phyloP scores from a whole-genome alignment of 1,140 invertebrate species.

The Drosophila hydei region DNA sequence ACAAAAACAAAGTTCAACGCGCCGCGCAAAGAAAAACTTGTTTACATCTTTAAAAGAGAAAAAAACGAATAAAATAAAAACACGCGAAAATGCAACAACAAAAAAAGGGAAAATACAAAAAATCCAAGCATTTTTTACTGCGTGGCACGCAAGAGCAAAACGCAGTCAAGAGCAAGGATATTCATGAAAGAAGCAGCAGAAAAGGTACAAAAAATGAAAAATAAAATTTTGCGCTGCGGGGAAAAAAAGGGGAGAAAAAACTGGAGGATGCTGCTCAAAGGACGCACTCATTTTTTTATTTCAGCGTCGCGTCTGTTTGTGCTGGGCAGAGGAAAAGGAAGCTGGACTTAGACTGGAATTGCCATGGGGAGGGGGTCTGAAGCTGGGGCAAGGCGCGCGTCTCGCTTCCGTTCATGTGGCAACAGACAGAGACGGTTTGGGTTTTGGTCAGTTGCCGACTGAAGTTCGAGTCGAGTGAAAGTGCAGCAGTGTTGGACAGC shows the following conservation, averaged over 20 bases:
- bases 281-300: constrained; percentile 50
- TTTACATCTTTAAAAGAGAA: constrained; percentile 78
- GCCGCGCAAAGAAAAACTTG: constrained; percentile 77
- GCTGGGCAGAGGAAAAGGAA: constrained; percentile 1
- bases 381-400: constrained; percentile 11
- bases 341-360: constrained; percentile 28
- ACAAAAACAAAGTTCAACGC: constrained; percentile 53
- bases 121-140: constrained; percentile 45
- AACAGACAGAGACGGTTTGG: constrained; percentile 49
- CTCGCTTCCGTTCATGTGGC: constrained; percentile 34
- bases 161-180: constrained; percentile 63
- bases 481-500: constrained; percentile 49
- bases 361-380: constrained; percentile 12
- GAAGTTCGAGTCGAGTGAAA: constrained; percentile 64
- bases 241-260: constrained; percentile 40
- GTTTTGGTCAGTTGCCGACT: constrained; percentile 56
- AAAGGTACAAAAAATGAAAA: constrained; percentile 16
- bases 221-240: constrained; percentile 29
- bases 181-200: constrained; percentile 26
- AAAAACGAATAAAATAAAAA: constrained; percentile 33
- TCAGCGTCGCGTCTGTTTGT: constrained; percentile 57
- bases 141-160: constrained; percentile 58
- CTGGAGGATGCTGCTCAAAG: constrained; percentile 58
- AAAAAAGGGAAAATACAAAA: constrained; percentile 48
- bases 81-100: constrained; percentile 40